Conservation (phyloP, 1,140 invertebrate species). For the Magallana gigas region DNA sequence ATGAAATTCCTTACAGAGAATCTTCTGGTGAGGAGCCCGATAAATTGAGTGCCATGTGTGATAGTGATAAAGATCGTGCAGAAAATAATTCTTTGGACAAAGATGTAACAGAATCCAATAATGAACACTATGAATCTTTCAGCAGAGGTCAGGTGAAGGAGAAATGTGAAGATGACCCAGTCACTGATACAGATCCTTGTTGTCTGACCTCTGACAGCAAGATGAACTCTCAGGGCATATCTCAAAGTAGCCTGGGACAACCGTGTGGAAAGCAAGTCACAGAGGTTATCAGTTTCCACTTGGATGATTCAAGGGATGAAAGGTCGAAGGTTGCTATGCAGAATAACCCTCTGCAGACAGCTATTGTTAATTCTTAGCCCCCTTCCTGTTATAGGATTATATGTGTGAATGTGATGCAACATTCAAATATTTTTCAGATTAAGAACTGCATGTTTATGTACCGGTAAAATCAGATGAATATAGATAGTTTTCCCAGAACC, state of each 20-base stretch:
- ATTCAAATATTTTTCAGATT: too few species aligned
- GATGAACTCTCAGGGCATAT: background rate
- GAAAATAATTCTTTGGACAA: background rate
- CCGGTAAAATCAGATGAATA: too few species aligned
- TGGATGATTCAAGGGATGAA: conserved; percentile 20
- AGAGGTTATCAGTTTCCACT: conserved; percentile 18
- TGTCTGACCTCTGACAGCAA: background rate
- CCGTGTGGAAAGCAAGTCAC: conserved; percentile 5
- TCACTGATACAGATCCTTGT: background rate
- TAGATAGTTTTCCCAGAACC: too few species aligned
- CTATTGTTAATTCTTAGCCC: conserved; percentile 11
- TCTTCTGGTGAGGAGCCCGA: background rate
- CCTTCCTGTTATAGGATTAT: too few species aligned
- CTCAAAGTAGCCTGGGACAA: background rate
- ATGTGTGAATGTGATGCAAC: too few species aligned
- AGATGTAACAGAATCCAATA: background rate
- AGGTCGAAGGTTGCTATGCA: background rate
- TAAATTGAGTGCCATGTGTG: background rate
- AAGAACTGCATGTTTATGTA: too few species aligned
- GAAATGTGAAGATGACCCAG: background rate
- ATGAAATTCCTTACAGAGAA: background rate
- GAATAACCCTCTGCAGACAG: conserved; percentile 15
- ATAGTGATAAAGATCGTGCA: background rate
- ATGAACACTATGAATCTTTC: background rate
- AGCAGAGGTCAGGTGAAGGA: background rate